phyloP scores from a whole-genome alignment of 2,888 invertebrate species.

The Vannuccia rotundouncinata region DNA sequence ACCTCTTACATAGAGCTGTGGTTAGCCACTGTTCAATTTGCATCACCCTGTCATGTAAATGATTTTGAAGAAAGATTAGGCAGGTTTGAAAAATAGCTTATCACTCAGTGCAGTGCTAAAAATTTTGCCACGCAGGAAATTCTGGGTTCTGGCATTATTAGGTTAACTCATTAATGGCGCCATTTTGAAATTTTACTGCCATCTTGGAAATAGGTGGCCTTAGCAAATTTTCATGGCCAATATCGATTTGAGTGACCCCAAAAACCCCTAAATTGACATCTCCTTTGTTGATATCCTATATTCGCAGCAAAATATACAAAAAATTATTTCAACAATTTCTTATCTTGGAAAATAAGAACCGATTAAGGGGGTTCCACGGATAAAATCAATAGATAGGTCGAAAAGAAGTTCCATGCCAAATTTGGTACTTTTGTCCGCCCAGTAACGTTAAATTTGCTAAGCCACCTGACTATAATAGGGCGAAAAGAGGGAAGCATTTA shows the following conservation, averaged over 20 bases:
- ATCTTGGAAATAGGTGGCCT: slow-evolving; percentile 16
- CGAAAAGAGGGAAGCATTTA: no score
- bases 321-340: not conserved
- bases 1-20: not conserved
- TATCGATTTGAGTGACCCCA: slow-evolving; percentile 5
- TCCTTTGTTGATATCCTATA: slow-evolving; percentile 3
- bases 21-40: not conserved
- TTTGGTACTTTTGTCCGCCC: no score
- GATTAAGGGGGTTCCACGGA: not conserved
- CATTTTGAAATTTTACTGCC: slow-evolving; percentile 1
- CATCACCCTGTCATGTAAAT: slow-evolving; percentile 26
- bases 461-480: no score
- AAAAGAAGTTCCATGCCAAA: no score
- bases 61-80: slow-evolving; percentile 23
- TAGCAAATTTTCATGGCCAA: slow-evolving; percentile 5
- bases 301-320: slow-evolving; percentile 7
- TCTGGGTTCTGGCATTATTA: not conserved
- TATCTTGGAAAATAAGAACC: slow-evolving; percentile 17
- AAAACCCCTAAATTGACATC: slow-evolving; percentile 3
- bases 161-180: not conserved
- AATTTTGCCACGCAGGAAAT: slow-evolving; percentile 19
- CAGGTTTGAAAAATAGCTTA: slow-evolving; percentile 10
- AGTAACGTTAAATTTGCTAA: no score
- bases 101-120: slow-evolving; percentile 25
- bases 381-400: no score